Conservation (phyloP, 64 coral and sea anemone genomes). For the Orbicella faveolata region DNA sequence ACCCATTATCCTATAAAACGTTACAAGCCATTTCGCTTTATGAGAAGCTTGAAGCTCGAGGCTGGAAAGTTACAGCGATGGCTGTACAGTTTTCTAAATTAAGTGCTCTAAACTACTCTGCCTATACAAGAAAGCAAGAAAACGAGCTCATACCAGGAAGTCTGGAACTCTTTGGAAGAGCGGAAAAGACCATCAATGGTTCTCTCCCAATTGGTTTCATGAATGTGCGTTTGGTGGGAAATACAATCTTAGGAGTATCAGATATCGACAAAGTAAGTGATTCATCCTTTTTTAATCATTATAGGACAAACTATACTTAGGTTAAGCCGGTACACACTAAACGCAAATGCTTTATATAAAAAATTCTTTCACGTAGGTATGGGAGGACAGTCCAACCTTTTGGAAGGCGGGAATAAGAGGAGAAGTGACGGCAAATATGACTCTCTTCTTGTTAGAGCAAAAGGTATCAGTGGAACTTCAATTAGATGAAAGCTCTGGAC, state of each 20-base stretch:
- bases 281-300: no score
- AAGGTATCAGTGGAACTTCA: no score
- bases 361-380: no score
- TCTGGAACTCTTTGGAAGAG: constrained; percentile 37
- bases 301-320: no score
- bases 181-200: neutral
- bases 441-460: no score
- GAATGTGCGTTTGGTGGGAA: neutral
- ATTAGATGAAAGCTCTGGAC: no score
- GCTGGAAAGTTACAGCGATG: constrained; percentile 8
- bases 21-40: constrained; percentile 16
- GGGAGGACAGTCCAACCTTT: no score
- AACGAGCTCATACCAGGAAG: neutral
- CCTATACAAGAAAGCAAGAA: neutral
- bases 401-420: no score
- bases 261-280: neutral
- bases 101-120: neutral
- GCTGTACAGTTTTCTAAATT: constrained; percentile 37
- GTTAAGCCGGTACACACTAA: no score
- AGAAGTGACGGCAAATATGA: no score
- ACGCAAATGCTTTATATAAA: no score
- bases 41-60: neutral
- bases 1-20: constrained; percentile 9
- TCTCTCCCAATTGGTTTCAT: neutral
- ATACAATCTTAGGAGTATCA: neutral